Percentiles rank a stretch among this genome's conserved stretches.
Evolutionary conservation across 2,888 invertebrate species (phyloP).

Genomic region (Oxytorus armatus): DNA sequence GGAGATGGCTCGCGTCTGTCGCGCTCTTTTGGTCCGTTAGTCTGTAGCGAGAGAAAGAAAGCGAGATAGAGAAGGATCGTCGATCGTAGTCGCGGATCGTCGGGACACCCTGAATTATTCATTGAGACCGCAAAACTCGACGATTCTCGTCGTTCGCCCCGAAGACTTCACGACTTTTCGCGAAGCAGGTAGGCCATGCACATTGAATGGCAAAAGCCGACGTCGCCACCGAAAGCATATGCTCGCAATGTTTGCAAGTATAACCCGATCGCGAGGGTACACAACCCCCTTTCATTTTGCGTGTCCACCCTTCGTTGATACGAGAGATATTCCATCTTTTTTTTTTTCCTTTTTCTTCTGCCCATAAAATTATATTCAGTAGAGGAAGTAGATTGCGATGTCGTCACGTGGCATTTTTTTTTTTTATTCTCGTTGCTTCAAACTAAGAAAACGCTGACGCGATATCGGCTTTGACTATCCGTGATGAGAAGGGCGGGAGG

Average conservation of each 20-base stretch:
- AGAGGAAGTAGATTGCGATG: background rate
- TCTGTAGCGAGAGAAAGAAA: slow-evolving; percentile 24
- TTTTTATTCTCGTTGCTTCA: background rate
- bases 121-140: slow-evolving; percentile 71
- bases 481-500: slow-evolving; percentile 24
- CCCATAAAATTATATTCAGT: slow-evolving; percentile 30
- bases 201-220: slow-evolving; percentile 14
- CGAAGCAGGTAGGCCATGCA: slow-evolving; percentile 44
- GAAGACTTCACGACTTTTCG: slow-evolving; percentile 47
- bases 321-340: background rate
- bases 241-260: slow-evolving; percentile 57
- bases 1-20: slow-evolving; percentile 74
- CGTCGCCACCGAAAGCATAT: slow-evolving; percentile 42
- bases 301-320: background rate
- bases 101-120: slow-evolving; percentile 82
- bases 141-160: slow-evolving; percentile 27
- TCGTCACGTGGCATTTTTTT: background rate
- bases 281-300: background rate
- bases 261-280: slow-evolving; percentile 26
- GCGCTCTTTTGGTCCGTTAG: slow-evolving; percentile 51
- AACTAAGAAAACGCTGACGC: slow-evolving; percentile 41
- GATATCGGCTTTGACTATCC: slow-evolving; percentile 42
- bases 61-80: slow-evolving; percentile 52
- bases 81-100: slow-evolving; percentile 61
- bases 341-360: slow-evolving; percentile 3